These are phyloP conservation scores for Cephus sareptanus DNA, from an alignment of 2,888 invertebrate species.

Conservation along the genomic window DNA sequence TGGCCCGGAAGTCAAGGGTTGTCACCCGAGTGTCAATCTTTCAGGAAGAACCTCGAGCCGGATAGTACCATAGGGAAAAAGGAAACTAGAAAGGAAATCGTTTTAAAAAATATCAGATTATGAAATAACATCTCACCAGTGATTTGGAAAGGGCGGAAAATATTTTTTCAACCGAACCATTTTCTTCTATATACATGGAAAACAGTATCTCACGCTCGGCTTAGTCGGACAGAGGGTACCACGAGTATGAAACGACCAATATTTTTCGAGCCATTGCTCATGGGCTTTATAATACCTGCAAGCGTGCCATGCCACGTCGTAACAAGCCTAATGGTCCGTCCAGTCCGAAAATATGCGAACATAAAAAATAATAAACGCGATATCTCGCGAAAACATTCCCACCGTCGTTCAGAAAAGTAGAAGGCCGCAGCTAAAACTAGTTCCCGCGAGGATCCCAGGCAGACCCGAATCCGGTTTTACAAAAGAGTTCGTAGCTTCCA, in stretches of 20 bases:
- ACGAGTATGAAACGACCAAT: constrained; percentile 8
- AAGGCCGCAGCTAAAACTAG: not conserved
- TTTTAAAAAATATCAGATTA: not conserved
- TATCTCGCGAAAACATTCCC: constrained; percentile 10
- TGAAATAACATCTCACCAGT: not conserved
- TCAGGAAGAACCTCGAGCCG: not conserved
- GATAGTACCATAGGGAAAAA: not conserved
- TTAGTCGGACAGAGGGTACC: not conserved
- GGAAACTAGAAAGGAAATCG: constrained; percentile 5
- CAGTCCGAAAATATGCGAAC: constrained; percentile 18
- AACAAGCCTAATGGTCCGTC: constrained; percentile 8
- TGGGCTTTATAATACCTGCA: not conserved
- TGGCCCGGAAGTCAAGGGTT: constrained; percentile 2
- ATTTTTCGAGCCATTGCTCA: constrained; percentile 21
- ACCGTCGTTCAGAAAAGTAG: not conserved
- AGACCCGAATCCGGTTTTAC: not conserved
- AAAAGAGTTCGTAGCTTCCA: not conserved
- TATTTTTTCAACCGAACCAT: not conserved
- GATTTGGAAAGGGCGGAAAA: not conserved
- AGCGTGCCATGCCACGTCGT: constrained; percentile 6
- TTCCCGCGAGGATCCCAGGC: not conserved
- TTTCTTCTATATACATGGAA: not conserved
- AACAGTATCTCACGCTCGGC: not conserved
- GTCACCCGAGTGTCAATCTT: not conserved
- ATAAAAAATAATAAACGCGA: constrained; percentile 16